Evolutionary conservation across 2,113 vertebrate species (phyloP).

Genomic region (Anseranas semipalmata): DNA sequence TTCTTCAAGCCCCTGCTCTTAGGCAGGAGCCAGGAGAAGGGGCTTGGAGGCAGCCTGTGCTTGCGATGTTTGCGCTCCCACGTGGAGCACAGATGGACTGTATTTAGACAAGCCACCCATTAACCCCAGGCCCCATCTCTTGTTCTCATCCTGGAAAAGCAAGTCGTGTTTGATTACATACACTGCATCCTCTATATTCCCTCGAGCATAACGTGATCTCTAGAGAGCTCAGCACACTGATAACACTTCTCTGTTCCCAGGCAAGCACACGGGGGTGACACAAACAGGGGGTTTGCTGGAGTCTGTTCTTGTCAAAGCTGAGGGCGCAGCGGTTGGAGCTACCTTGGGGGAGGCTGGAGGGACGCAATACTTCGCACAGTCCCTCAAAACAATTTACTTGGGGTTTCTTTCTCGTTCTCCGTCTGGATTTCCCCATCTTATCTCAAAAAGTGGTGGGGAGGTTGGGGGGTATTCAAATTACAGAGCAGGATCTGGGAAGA

Average conservation of each 20-base stretch:
- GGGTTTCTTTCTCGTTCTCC: background rate
- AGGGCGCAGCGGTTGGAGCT: background rate
- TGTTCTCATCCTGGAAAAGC: background rate
- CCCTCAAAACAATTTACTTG: background rate
- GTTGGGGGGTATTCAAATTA: background rate
- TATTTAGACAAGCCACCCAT: background rate
- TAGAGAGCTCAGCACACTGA: background rate
- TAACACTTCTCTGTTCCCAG: background rate
- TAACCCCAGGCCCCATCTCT: background rate
- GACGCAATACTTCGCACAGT: background rate
- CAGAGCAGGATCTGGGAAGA: background rate
- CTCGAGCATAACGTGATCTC: background rate
- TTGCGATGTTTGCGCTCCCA: background rate
- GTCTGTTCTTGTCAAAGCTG: background rate
- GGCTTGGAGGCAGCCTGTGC: background rate
- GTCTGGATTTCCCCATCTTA: background rate
- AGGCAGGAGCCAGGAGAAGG: background rate
- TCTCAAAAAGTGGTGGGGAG: rapidly evolving
- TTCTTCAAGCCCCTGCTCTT: background rate
- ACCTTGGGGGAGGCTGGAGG: background rate
- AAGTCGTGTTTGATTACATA: background rate
- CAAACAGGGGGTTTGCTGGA: background rate
- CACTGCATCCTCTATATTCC: background rate
- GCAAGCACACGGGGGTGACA: too few relatives aligned
- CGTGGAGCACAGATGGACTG: background rate